These are phyloP conservation scores for Oreotrochilus melanogaster DNA, from an alignment of 2,113 vertebrate genomes.

Conservation along the genomic window DNA sequence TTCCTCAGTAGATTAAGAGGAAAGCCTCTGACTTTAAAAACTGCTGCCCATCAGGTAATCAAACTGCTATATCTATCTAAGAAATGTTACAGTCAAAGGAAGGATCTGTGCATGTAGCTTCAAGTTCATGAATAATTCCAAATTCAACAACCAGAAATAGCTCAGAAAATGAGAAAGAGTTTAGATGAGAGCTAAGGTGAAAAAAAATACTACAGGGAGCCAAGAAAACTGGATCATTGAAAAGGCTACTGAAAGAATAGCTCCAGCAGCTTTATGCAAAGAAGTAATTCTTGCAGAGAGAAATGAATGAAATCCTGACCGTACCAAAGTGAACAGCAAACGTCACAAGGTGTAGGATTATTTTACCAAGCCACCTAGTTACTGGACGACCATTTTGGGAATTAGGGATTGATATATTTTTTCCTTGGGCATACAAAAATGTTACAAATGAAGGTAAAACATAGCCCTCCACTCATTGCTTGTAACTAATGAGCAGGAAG, in stretches of 20 bases:
- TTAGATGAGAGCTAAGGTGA: background rate
- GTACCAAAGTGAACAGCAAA: background rate
- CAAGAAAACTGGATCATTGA: background rate
- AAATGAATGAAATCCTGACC: background rate
- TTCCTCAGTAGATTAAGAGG: background rate
- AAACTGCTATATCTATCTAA: background rate
- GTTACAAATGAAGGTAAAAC: background rate
- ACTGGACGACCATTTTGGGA: background rate
- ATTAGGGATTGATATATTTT: background rate
- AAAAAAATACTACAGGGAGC: background rate
- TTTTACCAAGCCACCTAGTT: background rate
- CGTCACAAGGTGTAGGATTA: background rate
- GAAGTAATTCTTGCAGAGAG: background rate
- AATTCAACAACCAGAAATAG: constrained; percentile 42
- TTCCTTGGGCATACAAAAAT: background rate
- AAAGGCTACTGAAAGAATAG: background rate
- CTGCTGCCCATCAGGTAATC: background rate
- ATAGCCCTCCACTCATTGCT: background rate
- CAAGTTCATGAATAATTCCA: constrained; percentile 57
- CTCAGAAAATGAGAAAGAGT: background rate
- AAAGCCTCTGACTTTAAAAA: constrained; percentile 16
- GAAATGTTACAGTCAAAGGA: background rate
- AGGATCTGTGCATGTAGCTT: background rate
- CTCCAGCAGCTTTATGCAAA: background rate
- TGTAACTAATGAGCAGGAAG: background rate